A percentile compares a stretch with the other conserved stretches of the same genome.
Conservation (phyloP, 2,888 invertebrate species). For the Scaptomyza flava region DNA sequence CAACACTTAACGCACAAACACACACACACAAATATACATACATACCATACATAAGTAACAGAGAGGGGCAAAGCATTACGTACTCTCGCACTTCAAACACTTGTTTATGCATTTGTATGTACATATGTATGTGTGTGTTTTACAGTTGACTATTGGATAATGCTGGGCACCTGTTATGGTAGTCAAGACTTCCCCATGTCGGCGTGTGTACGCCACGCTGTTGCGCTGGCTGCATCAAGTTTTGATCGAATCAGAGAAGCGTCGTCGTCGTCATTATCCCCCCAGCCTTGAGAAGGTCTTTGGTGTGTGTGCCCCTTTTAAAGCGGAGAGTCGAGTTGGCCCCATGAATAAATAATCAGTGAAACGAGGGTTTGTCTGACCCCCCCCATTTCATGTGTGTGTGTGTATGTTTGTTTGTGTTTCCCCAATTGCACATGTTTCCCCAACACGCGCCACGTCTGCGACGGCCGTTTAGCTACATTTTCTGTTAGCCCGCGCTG, state of each 20-base stretch:
- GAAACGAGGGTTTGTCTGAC: too few species aligned
- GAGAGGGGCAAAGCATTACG: not conserved
- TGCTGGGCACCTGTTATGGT: constrained; percentile 74
- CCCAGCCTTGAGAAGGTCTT: constrained; percentile 68
- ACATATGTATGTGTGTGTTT: not conserved
- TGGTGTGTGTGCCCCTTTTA: constrained; percentile 48
- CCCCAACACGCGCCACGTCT: constrained; percentile 43
- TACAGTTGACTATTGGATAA: not conserved
- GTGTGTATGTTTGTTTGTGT: constrained; percentile 5
- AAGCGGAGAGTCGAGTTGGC: constrained; percentile 15
- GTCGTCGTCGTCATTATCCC: not conserved
- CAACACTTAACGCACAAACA: not conserved
- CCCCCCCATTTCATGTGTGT: constrained; percentile 12
- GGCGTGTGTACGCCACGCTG: constrained; percentile 75
- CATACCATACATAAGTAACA: not conserved
- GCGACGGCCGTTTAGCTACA: constrained; percentile 55
- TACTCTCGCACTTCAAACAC: not conserved
- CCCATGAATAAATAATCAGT: not conserved
- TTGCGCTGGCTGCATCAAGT: not conserved
- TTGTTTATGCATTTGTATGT: not conserved
- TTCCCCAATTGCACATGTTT: constrained; percentile 55
- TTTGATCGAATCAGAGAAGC: constrained; percentile 1
- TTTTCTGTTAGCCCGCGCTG: constrained; percentile 81
- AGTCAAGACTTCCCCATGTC: constrained; percentile 84
- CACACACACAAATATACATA: not conserved